These are phyloP conservation scores for Toxotes jaculatrix DNA, from an alignment of 2,113 vertebrate genomes.

Conservation along the genomic window DNA sequence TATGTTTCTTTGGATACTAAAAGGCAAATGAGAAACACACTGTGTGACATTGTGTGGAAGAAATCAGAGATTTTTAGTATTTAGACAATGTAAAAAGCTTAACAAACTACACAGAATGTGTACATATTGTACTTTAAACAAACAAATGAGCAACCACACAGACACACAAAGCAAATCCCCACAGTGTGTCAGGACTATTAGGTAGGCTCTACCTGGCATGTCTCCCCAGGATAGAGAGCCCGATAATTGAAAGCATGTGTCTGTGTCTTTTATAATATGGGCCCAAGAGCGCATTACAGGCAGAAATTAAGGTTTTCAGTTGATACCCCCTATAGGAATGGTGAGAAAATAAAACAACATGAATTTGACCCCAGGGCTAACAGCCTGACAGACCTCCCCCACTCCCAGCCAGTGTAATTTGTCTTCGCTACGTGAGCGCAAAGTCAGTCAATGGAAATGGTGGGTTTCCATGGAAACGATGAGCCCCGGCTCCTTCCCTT, in stretches of 20 bases:
- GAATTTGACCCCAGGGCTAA: slow-evolving; percentile 85
- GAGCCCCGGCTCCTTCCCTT: slow-evolving; percentile 68
- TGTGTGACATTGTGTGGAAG: slow-evolving; percentile 36
- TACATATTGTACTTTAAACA: slow-evolving; percentile 24
- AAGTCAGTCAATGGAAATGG: slow-evolving; percentile 87
- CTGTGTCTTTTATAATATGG: slow-evolving; percentile 62
- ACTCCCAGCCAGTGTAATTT: slow-evolving; percentile 82
- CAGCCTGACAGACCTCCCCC: slow-evolving; percentile 83
- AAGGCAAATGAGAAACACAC: slow-evolving; percentile 72
- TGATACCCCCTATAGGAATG: slow-evolving; percentile 77
- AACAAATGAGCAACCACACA: slow-evolving; percentile 31
- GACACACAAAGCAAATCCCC: slow-evolving; percentile 43
- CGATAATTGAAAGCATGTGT: slow-evolving; percentile 74
- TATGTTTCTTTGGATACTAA: slow-evolving; percentile 69
- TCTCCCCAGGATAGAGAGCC: slow-evolving; percentile 48
- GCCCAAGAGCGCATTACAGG: slow-evolving; percentile 64
- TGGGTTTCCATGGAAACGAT: slow-evolving; percentile 86
- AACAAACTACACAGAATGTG: slow-evolving; percentile 3
- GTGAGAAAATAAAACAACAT: slow-evolving; percentile 85
- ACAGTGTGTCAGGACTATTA: slow-evolving; percentile 38
- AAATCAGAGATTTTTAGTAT: slow-evolving; percentile 35
- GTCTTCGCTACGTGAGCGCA: slow-evolving; percentile 86
- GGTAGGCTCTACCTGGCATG: slow-evolving; percentile 37
- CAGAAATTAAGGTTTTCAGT: slow-evolving; percentile 76
- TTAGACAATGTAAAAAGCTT: slow-evolving; percentile 16